Evolutionary conservation across 2,888 invertebrate species (phyloP).

Genomic region (Ecliptopera silaceata): DNA sequence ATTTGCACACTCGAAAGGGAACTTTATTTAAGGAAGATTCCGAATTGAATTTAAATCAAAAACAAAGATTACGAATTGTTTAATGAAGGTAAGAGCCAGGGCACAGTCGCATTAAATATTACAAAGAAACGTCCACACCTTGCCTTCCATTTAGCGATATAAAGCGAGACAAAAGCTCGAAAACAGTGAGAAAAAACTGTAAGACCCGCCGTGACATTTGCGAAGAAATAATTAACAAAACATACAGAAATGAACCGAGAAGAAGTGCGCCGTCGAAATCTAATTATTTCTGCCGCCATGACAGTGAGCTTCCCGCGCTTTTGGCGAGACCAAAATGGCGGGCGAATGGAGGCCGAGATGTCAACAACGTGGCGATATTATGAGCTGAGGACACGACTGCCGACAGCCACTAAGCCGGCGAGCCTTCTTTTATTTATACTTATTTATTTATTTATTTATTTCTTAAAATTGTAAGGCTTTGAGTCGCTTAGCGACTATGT

Average conservation of each 20-base stretch:
- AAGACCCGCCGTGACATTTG: slow-evolving; percentile 52
- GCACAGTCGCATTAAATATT: slow-evolving; percentile 48
- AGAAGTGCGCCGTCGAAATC: slow-evolving; percentile 68
- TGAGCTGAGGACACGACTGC: slow-evolving; percentile 67
- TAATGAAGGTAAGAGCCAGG: slow-evolving; percentile 36
- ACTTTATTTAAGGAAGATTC: slow-evolving; percentile 33
- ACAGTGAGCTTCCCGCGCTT: slow-evolving; percentile 75
- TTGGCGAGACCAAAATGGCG: slow-evolving; percentile 64
- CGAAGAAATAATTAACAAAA: slow-evolving; percentile 77
- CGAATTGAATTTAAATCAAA: slow-evolving; percentile 35
- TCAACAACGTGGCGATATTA: slow-evolving; percentile 72
- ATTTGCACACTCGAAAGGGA: slow-evolving; percentile 57
- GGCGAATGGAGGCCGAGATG: slow-evolving; percentile 60
- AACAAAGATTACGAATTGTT: slow-evolving; percentile 28
- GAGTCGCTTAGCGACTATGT: no score
- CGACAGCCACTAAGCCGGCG: slow-evolving; percentile 73
- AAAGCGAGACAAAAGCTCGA: slow-evolving; percentile 51
- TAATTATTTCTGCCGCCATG: slow-evolving; percentile 79
- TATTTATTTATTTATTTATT: no score
- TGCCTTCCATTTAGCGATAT: slow-evolving; percentile 49
- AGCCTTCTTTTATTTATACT: slow-evolving; percentile 64
- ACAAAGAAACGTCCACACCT: slow-evolving; percentile 51
- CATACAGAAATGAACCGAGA: slow-evolving; percentile 76
- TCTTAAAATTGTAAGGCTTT: no score
- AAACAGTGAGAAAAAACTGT: slow-evolving; percentile 42